Percentiles rank a stretch among this genome's conserved stretches.
phyloP scores from a whole-genome alignment of 2,113 vertebrate species.

The Macrotis lagotis region DNA sequence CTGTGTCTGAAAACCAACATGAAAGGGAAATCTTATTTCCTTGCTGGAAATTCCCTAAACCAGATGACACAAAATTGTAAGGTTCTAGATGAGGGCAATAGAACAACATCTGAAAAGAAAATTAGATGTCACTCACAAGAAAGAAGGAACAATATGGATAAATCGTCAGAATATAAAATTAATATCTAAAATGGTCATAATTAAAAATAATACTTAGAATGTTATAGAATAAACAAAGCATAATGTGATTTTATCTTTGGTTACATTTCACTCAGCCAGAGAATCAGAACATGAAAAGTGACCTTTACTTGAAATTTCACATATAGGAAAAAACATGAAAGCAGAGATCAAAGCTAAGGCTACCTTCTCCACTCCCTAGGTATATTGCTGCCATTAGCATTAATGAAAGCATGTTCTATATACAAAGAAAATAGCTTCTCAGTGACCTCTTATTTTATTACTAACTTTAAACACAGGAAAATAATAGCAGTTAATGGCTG shows the following conservation, averaged over 20 bases:
- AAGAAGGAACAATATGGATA: neutral
- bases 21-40: slow-evolving; percentile 37
- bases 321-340: slow-evolving; percentile 29
- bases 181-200: neutral
- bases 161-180: neutral
- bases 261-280: slow-evolving; percentile 19
- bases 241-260: slow-evolving; percentile 34
- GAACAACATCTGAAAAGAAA: slow-evolving; percentile 39
- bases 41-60: slow-evolving; percentile 39
- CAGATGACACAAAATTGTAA: slow-evolving; percentile 18
- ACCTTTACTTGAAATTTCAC: slow-evolving; percentile 39
- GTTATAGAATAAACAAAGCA: neutral
- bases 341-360: slow-evolving; percentile 43
- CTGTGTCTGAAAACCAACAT: slow-evolving; percentile 25
- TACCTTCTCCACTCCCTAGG: slow-evolving; percentile 36
- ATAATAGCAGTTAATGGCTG: slow-evolving; percentile 56
- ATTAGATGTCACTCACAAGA: neutral
- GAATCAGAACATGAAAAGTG: slow-evolving; percentile 40
- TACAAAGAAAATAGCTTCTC: slow-evolving; percentile 1
- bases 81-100: neutral
- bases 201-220: neutral
- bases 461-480: neutral
- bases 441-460: neutral
- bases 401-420: slow-evolving; percentile 13
- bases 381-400: slow-evolving; percentile 40